Conservation (phyloP, 2,888 invertebrate genomes). For the Yponomeuta malinellus region DNA sequence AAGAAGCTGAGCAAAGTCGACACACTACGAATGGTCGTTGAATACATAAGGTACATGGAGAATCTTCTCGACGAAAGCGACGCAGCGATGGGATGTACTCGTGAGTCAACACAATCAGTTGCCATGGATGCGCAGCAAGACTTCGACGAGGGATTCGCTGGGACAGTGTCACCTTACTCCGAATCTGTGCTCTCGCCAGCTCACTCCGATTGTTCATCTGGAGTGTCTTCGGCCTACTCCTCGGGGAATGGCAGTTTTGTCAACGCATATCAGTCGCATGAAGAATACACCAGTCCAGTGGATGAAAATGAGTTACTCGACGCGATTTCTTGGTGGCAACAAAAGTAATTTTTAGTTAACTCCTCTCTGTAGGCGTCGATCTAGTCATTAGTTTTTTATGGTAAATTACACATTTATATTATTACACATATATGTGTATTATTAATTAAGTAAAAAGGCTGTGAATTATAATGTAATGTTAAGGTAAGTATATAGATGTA, state of each 20-base stretch:
- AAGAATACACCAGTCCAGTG: slow-evolving; percentile 77
- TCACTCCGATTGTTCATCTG: slow-evolving; percentile 80
- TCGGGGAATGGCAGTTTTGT: slow-evolving; percentile 32
- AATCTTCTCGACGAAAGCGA: slow-evolving; percentile 84
- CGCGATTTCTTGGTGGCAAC: slow-evolving; percentile 88
- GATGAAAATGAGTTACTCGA: slow-evolving; percentile 91
- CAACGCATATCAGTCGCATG: slow-evolving; percentile 39
- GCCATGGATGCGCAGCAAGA: slow-evolving; percentile 19
- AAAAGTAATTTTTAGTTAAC: slow-evolving; percentile 53
- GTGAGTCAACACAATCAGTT: slow-evolving; percentile 26
- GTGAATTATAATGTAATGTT: not conserved
- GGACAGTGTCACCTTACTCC: slow-evolving; percentile 55
- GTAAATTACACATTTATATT: not conserved
- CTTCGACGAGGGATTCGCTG: slow-evolving; percentile 53
- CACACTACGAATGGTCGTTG: slow-evolving; percentile 90
- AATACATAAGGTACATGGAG: slow-evolving; percentile 90
- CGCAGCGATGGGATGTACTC: slow-evolving; percentile 47
- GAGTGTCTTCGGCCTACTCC: slow-evolving; percentile 61
- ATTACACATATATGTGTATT: not conserved
- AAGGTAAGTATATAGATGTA: not conserved
- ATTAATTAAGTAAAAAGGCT: not conserved
- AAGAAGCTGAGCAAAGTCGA: slow-evolving; percentile 95
- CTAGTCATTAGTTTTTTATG: slow-evolving; percentile 40
- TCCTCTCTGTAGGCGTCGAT: slow-evolving; percentile 19
- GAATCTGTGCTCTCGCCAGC: slow-evolving; percentile 79